Evolutionary conservation across 2,888 invertebrate species (phyloP), one percentile per base, ranked within the genome.

Genomic region (Syrista parreyssii): DNA sequence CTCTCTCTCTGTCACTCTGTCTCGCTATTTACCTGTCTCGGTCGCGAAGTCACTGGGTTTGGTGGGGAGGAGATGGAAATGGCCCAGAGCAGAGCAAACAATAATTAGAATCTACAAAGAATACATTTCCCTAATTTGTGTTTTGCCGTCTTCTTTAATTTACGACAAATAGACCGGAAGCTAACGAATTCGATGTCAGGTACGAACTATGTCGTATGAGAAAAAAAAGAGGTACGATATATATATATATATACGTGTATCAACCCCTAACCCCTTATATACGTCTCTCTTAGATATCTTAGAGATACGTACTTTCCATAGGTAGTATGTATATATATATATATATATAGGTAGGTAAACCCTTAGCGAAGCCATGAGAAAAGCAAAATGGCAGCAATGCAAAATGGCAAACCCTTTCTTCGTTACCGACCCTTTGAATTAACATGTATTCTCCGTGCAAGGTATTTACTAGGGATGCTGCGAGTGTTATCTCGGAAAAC

Each of bases 401-500:
- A 33, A 33, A 33, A 33, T 15, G 15, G 6, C 15, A 40, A 40
- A 40, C 40, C 40, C 40, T 85, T 86, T 84, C 76, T 76, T 15
- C 79, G 80, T 79, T 33, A 79, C 73, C 40, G 40, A 73, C 78
- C 79, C 79, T 79, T 81, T 83, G 77, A 83, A 79, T 76, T 81
- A 68, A 30, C 32, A 30, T 30, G 11, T 12, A 32, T 69, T 69
- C 69, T 69, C 1, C 31, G 4, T 15, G 0, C 30, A 11, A 12
- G 11, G 30, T 30, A 30, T n/a, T 33, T 2, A 15, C 6, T 1
- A 6, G 40, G 40, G 40, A 68, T 75, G 73, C 40, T 74, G 77
- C 32, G 75, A 75, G 71, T 84, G 82, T 80, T 89, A 89, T 89
- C 89, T 88, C 69, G 82, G 75, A 81, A 87, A 88, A 86, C 86